Evolutionary conservation across 2,113 vertebrate genomes (phyloP).

Genomic region (Hydropotes inermis): DNA sequence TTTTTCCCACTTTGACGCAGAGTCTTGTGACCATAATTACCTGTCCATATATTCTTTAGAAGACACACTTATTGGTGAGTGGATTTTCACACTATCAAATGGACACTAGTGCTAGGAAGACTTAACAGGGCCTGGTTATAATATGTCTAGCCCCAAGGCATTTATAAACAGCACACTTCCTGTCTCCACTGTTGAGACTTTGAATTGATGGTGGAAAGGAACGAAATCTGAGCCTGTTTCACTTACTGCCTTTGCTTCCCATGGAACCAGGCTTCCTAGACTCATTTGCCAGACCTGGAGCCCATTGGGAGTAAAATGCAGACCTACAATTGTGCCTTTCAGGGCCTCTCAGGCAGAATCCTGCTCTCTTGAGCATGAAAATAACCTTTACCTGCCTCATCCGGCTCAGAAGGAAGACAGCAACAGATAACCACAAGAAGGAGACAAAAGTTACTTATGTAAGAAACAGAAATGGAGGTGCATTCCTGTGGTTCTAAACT

Average conservation of each 20-base stretch:
- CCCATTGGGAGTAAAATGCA: background rate
- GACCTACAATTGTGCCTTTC: background rate
- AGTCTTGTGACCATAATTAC: constrained; percentile 80
- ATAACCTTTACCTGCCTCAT: background rate
- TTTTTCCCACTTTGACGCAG: constrained; percentile 83
- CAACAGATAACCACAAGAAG: background rate
- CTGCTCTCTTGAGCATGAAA: background rate
- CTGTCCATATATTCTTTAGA: constrained; percentile 80
- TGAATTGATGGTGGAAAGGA: background rate
- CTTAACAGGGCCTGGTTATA: background rate
- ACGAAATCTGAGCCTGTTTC: background rate
- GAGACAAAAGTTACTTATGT: background rate
- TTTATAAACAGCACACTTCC: background rate
- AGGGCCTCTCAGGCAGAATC: background rate
- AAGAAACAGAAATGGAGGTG: background rate
- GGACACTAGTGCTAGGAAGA: background rate
- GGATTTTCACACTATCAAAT: background rate
- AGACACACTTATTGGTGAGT: constrained; percentile 83
- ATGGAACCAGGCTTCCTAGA: background rate
- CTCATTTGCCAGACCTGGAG: no score
- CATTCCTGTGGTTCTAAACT: background rate
- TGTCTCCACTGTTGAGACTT: background rate
- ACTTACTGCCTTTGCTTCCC: background rate
- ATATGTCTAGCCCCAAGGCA: background rate
- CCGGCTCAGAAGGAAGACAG: background rate